Evolutionary conservation across 2,888 invertebrate species (phyloP).

Genomic region (Biston stratarius): DNA sequence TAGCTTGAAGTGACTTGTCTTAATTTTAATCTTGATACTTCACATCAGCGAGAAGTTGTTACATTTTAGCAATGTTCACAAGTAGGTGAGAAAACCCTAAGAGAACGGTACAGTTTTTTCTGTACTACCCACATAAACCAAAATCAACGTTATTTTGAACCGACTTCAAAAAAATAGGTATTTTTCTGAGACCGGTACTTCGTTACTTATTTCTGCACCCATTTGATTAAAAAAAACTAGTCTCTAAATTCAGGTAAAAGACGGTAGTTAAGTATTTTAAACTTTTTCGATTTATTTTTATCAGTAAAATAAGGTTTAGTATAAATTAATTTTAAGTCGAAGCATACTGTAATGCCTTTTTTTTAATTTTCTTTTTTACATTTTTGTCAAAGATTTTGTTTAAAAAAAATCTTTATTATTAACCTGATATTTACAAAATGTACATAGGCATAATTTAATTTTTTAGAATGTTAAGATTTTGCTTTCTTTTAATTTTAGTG

Average conservation of each 20-base stretch:
- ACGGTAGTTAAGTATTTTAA: slow-evolving; percentile 38
- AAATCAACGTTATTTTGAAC: too few relatives aligned
- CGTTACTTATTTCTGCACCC: slow-evolving; percentile 41
- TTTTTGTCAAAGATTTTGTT: slow-evolving; percentile 24
- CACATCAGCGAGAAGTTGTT: too few relatives aligned
- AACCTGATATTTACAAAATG: slow-evolving; percentile 39
- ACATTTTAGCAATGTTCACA: too few relatives aligned
- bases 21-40: too few relatives aligned
- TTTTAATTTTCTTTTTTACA: slow-evolving; percentile 22
- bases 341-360: slow-evolving; percentile 18
- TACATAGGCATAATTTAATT: slow-evolving; percentile 30
- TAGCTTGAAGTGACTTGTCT: too few relatives aligned
- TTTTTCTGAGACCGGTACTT: background rate
- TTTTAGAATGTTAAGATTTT: slow-evolving; percentile 22
- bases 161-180: background rate
- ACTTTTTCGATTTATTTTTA: slow-evolving; percentile 25
- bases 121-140: too few relatives aligned
- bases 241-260: slow-evolving; percentile 41
- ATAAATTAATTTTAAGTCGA: slow-evolving; percentile 21
- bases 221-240: slow-evolving; percentile 48
- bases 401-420: slow-evolving; percentile 25
- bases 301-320: slow-evolving; percentile 8
- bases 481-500: slow-evolving; percentile 9
- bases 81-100: too few relatives aligned
- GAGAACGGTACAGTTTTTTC: too few relatives aligned